Conservation (phyloP, 2,797 vertebrate genomes). For the Sylvia borin region DNA sequence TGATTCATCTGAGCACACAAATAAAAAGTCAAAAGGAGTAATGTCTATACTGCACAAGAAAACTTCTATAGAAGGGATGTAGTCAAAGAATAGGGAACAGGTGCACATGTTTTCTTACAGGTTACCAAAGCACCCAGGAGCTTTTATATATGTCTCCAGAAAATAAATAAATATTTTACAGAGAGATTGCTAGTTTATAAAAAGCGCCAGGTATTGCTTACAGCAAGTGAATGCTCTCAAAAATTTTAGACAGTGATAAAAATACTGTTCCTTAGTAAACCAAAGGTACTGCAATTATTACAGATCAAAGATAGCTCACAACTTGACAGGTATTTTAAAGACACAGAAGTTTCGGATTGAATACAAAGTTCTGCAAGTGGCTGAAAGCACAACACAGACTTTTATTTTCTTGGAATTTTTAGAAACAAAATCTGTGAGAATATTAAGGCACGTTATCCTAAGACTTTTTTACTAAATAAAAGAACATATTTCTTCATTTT, state of each 20-base stretch:
- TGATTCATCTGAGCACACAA: neutral
- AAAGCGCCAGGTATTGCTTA: neutral
- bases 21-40: neutral
- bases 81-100: neutral
- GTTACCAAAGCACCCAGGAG: neutral
- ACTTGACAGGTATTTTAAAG: constrained; percentile 12
- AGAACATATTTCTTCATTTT: neutral
- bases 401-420: neutral
- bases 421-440: neutral
- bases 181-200: neutral
- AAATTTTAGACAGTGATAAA: neutral
- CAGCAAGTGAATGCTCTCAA: neutral
- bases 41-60: neutral
- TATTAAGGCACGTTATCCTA: neutral
- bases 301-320: neutral
- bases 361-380: neutral
- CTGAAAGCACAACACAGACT: neutral
- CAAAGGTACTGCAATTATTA: constrained; percentile 3
- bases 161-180: constrained; percentile 9
- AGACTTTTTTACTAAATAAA: neutral
- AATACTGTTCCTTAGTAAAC: constrained; percentile 16
- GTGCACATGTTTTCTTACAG: neutral
- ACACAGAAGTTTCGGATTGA: neutral
- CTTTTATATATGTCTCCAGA: neutral
- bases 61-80: neutral